A percentile compares a stretch with the other conserved stretches of the same genome.
Conservation (phyloP, 2,888 invertebrate genomes). For the Tyria jacobaeae region DNA sequence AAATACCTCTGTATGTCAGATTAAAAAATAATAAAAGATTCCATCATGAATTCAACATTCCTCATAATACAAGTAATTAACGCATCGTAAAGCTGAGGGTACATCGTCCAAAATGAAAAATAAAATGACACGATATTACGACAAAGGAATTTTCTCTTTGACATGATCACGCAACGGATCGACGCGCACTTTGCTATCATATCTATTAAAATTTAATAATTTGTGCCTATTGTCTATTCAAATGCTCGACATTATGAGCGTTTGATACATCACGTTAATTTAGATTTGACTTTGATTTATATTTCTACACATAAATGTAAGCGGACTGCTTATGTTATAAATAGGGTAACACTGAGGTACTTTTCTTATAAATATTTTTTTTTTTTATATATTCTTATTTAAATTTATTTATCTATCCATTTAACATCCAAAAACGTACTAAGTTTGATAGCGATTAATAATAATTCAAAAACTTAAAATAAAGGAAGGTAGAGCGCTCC, state of each 20-base stretch:
- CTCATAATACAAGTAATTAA: constrained; percentile 55
- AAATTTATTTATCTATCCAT: no score
- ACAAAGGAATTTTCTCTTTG: constrained; percentile 74
- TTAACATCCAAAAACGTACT: no score
- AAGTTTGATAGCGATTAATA: no score
- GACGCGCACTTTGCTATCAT: constrained; percentile 52
- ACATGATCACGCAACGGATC: constrained; percentile 61
- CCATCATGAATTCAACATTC: constrained; percentile 14
- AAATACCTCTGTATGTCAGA: not conserved
- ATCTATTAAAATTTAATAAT: constrained; percentile 72
- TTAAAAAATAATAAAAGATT: not conserved
- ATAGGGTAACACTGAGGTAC: no score
- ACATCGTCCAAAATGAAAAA: constrained; percentile 56
- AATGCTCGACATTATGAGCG: constrained; percentile 51
- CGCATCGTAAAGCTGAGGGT: constrained; percentile 47
- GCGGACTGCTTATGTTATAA: not conserved
- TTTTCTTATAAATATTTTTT: no score
- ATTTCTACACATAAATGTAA: not conserved
- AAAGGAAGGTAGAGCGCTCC: no score
- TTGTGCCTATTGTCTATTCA: constrained; percentile 60
- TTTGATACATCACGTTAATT: constrained; percentile 35
- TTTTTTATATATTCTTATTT: no score
- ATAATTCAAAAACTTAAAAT: no score
- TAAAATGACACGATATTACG: constrained; percentile 56
- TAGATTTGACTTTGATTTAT: not conserved